Percentiles rank a stretch among this genome's conserved stretches.
Conservation (phyloP, 30 jellyfish, hydroid and myxozoan species). For the Aurelia sp. region DNA sequence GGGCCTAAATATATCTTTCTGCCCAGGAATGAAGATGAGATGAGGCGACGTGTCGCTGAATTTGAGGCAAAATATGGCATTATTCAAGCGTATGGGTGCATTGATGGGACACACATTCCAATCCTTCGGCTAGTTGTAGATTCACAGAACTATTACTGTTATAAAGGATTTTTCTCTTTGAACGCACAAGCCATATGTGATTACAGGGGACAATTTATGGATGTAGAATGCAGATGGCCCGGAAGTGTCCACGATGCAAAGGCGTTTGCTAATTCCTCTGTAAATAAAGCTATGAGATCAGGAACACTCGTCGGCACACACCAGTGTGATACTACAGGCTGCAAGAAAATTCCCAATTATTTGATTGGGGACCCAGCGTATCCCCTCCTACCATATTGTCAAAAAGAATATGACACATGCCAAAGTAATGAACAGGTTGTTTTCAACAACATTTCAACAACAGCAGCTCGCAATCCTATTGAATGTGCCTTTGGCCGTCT, state of each 20-base stretch:
- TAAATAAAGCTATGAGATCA: too few relatives aligned
- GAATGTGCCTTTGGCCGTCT: slow-evolving; percentile 74
- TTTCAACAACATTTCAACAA: slow-evolving; percentile 9
- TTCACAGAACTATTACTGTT: too few relatives aligned
- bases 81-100: slow-evolving; percentile 59
- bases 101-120: slow-evolving; percentile 64
- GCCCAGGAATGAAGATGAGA: slow-evolving; percentile 38
- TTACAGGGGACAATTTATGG: too few relatives aligned
- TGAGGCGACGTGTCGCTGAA: background rate
- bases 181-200: too few relatives aligned
- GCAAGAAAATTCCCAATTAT: slow-evolving; percentile 41
- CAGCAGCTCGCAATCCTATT: slow-evolving; percentile 64
- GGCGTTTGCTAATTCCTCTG: too few relatives aligned
- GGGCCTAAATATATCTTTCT: slow-evolving; percentile 44
- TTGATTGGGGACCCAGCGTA: slow-evolving; percentile 73
- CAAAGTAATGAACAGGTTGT: slow-evolving; percentile 35
- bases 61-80: slow-evolving; percentile 22
- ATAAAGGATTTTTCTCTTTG: too few relatives aligned
- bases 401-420: slow-evolving; percentile 37
- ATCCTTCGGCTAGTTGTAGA: slow-evolving; percentile 8
- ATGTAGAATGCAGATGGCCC: too few relatives aligned
- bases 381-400: slow-evolving; percentile 60
- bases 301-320: too few relatives aligned
- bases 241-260: too few relatives aligned
- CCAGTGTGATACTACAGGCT: background rate